Evolutionary conservation across 1,140 invertebrate species (phyloP), one percentile per base, ranked within the genome.

Genomic region (Vanessa atalanta): DNA sequence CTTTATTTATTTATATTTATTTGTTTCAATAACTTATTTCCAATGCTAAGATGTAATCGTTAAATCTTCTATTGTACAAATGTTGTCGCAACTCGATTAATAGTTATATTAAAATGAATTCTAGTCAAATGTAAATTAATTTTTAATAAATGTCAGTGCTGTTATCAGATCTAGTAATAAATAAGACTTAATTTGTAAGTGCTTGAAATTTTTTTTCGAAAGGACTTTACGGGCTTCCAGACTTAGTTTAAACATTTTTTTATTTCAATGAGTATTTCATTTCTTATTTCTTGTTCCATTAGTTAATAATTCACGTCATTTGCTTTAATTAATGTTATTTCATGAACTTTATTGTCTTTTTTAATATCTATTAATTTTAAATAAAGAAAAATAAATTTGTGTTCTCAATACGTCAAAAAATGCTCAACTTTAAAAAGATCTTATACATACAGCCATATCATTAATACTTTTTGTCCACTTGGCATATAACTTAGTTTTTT

Each of bases 111-210:
- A 73, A 79, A 82, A 80, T 73, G 72, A 51, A 69, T 71, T 91
- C 88, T 91, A 91, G 88, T 91, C 88, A 90, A 84, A 76, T 70
- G 77, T 74, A 77, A 70, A 81, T 80, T 74, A 80, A 85, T 88
- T 84, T 84, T 82, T 79, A 82, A 76, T 72, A 90, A 90, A 92
- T 90, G 90, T 90, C 87, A 86, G 90, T 90, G 88, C 76, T 77
- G 87, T 85, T 84, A 90, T 83, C 90, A 76, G 88, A 89, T 85
- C 90, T 90, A 82, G 80, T 86, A 87, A 86, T 85, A 66, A 70
- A 80, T 88, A 89, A 89, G 84, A 83, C 82, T 86, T 81, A 82
- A 78, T 70, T 86, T 74, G 89, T 57, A 89, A 91, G 86, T 75
- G 84, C 88, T 88, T 89, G 88, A 84, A 84, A 86, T 78, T 87